Base-by-base conservation (phyloP, 1,140 invertebrate genomes). In the Aphidius ervi region DNA sequence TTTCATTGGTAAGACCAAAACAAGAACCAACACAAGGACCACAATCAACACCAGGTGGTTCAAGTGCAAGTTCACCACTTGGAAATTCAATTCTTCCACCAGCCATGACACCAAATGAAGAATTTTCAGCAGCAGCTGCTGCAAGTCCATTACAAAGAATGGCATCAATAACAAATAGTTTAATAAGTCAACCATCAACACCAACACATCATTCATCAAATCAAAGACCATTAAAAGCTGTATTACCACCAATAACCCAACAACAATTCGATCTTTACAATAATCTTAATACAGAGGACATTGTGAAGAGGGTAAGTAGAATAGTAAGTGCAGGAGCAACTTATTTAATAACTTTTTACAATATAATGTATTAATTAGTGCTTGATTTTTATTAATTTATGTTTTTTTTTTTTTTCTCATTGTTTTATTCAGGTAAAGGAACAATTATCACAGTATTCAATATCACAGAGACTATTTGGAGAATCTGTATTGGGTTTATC, bases 221-320 rank as follows among this genome's bases (percentile, higher is more conserved):
- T 46, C 91, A 94, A 69, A 83, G 95, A 63, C 95, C 95, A 9
- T 85, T 97, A 60, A 96, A 96, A 80, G 94, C 95, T 8, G 95
- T 98, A 10, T 84, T 99, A 68, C 95, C 95, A 23, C 97, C 97
- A 1, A 98, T 99, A 62, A 98, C 96, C 0, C 97, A 99, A 74
- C 96, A 99, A 72, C 95, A 99, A 74, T 99, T 99, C 78, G 97
- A 99, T 79, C 88, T 95, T 76, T 99, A 97, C 82, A 94, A 97
- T 73, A 96, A 96, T 76, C 85, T 99, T 49, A 98, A 99, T 74
- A 99, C 97, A 0, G 97, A 99, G 81, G 95, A 99, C 64, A 95
- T 99, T 65, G 97, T 99, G 37, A 91, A 95, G 67, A 92, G 93
- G 81, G 93, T 88, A 74, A 76, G 73, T 65, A 65, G 55, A 62